Evolutionary conservation across 2,797 vertebrate genomes (phyloP).

Genomic region (Pangasius mekongensis): DNA sequence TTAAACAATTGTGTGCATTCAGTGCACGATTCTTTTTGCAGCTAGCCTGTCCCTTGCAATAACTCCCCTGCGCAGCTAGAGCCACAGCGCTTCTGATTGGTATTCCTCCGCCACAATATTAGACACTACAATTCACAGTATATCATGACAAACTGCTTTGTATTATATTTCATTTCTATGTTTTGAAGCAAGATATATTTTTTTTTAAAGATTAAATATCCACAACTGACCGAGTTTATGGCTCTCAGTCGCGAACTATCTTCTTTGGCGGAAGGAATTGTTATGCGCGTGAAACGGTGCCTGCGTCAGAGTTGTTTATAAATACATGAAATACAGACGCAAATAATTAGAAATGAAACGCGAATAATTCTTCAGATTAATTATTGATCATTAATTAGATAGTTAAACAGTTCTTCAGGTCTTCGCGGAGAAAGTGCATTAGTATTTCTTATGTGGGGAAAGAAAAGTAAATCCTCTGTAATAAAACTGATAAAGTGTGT

Average conservation of each 20-base stretch:
- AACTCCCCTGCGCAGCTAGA: constrained; percentile 63
- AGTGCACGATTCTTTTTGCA: constrained; percentile 30
- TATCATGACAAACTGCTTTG: background rate
- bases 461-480: background rate
- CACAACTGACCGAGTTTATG: accelerated
- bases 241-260: constrained; percentile 51
- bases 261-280: constrained; percentile 67
- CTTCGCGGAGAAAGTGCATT: background rate
- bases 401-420: too few relatives aligned
- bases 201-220: background rate
- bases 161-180: background rate
- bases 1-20: constrained; percentile 44
- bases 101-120: constrained; percentile 58
- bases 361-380: background rate
- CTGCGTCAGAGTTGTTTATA: constrained; percentile 49
- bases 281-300: constrained; percentile 46
- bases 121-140: background rate
- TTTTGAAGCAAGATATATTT: background rate
- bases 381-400: too few relatives aligned
- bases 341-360: background rate
- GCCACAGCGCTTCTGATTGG: constrained; percentile 48
- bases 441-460: background rate
- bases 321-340: constrained; percentile 8
- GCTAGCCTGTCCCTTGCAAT: constrained; percentile 44
- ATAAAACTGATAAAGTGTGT: background rate